Evolutionary conservation across 2,888 invertebrate genomes (phyloP).

Genomic region (Watsonalla binaria): DNA sequence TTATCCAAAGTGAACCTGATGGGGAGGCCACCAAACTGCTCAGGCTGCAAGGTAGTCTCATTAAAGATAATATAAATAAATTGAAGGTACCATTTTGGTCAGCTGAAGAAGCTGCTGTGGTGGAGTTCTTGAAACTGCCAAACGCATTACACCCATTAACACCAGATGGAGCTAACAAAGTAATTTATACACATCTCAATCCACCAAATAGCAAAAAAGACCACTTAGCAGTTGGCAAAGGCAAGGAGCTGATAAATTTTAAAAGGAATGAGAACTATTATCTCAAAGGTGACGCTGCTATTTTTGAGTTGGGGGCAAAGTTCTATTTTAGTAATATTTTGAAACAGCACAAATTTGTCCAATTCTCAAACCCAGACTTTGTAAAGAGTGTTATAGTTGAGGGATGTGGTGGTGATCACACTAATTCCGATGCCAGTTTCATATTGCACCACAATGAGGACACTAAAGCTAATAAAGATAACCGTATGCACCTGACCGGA

Average conservation of each 20-base stretch:
- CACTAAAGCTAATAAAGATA: conserved; percentile 71
- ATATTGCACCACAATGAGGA: conserved; percentile 79
- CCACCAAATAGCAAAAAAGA: conserved; percentile 50
- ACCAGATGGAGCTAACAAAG: conserved; percentile 60
- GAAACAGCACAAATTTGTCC: conserved; percentile 73
- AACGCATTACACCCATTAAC: conserved; percentile 83
- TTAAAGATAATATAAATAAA: conserved; percentile 81
- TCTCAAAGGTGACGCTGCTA: conserved; percentile 82
- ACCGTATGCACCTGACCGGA: conserved; percentile 85
- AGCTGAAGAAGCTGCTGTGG: conserved; percentile 84
- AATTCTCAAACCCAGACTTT: conserved; percentile 88
- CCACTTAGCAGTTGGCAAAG: conserved; percentile 78
- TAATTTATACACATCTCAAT: conserved; percentile 40
- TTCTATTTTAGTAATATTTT: conserved; percentile 69
- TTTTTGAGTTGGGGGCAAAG: conserved; percentile 82
- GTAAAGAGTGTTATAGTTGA: conserved; percentile 86
- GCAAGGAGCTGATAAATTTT: conserved; percentile 77
- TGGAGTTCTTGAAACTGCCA: conserved; percentile 82
- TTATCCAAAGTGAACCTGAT: conserved; percentile 53
- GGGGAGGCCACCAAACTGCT: conserved; percentile 68
- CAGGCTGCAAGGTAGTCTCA: conserved; percentile 72
- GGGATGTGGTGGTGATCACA: conserved; percentile 82
- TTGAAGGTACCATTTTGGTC: conserved; percentile 82
- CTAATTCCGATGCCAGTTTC: conserved; percentile 76
- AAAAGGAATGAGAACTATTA: conserved; percentile 80